Conservation (phyloP, 2,113 vertebrate species). For the Platichthys flesus region DNA sequence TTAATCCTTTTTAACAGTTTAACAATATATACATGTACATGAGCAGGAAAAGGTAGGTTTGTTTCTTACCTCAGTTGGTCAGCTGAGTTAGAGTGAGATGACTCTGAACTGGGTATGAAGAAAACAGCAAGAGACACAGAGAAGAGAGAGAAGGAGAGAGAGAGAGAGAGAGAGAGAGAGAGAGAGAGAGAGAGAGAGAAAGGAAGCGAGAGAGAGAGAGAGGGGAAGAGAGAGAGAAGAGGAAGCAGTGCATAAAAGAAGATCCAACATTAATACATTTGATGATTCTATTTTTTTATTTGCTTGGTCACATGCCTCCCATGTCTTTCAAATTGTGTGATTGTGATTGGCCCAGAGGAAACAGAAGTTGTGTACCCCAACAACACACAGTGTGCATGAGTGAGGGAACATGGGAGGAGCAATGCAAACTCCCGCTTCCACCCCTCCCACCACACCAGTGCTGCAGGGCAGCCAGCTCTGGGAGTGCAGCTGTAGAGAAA, state of each 20-base stretch:
- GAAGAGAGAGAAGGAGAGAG: neutral
- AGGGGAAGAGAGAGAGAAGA: too few relatives aligned
- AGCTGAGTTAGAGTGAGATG: neutral
- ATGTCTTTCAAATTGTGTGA: constrained; percentile 16
- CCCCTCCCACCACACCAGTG: constrained; percentile 54
- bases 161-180: neutral
- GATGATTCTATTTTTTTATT: too few relatives aligned
- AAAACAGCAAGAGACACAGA: neutral
- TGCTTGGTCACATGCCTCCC: too few relatives aligned
- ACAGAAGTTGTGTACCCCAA: constrained; percentile 57
- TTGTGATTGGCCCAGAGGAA: constrained; percentile 58
- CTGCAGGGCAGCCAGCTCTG: neutral
- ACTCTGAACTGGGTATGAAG: constrained; percentile 11
- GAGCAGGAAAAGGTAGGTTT: constrained; percentile 4
- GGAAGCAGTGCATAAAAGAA: too few relatives aligned
- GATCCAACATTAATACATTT: too few relatives aligned
- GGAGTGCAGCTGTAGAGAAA: neutral
- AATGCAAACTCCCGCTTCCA: constrained; percentile 10
- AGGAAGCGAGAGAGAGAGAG: neutral
- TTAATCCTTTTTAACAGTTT: neutral
- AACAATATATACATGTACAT: neutral
- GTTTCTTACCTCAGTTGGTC: constrained; percentile 67
- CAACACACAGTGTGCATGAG: constrained; percentile 28
- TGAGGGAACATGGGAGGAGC: constrained; percentile 60
- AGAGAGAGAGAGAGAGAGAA: constrained; percentile 35